A percentile compares a stretch with the other conserved stretches of the same genome.
Evolutionary conservation across 1,140 invertebrate genomes (phyloP).

Genomic region (Tetragonula clypearis): DNA sequence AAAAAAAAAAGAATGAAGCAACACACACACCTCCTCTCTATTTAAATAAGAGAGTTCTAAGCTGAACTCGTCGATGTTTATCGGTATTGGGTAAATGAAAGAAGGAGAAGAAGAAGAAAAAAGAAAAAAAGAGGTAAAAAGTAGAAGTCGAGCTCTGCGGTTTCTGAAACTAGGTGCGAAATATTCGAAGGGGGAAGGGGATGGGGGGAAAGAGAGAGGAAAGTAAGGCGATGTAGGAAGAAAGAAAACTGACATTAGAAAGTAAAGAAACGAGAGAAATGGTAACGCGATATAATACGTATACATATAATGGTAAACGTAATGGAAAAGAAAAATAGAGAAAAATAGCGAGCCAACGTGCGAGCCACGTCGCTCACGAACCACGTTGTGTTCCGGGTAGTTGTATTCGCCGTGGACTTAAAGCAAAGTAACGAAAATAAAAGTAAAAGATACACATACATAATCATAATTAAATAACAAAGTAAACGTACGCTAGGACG

Average conservation of each 20-base stretch:
- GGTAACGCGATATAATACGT: conserved; percentile 59
- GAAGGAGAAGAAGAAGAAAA: background rate
- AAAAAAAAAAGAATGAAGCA: background rate
- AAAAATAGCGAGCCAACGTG: conserved; percentile 75
- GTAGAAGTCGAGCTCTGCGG: conserved; percentile 56
- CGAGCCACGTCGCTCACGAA: conserved; percentile 75
- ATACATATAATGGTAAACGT: conserved; percentile 56
- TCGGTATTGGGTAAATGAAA: conserved; percentile 54
- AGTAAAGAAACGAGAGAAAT: conserved; percentile 21
- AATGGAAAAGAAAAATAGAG: conserved; percentile 20
- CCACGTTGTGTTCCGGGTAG: conserved; percentile 79
- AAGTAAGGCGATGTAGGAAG: conserved; percentile 55
- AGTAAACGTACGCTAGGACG: conserved; percentile 68
- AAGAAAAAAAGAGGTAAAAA: conserved; percentile 29
- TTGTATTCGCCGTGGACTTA: conserved; percentile 72
- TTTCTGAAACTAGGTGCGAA: conserved; percentile 50
- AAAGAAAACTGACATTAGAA: no score
- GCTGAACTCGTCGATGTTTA: conserved; percentile 63
- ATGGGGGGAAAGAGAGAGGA: conserved; percentile 28
- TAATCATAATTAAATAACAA: conserved; percentile 75
- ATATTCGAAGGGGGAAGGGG: background rate
- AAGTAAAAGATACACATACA: conserved; percentile 67
- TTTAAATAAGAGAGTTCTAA: conserved; percentile 47
- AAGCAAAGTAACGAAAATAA: conserved; percentile 27
- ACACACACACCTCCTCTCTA: conserved; percentile 48